These are phyloP conservation scores for Drosophila subsilvestris DNA, from an alignment of 2,888 invertebrate genomes.

Conservation along the genomic window DNA sequence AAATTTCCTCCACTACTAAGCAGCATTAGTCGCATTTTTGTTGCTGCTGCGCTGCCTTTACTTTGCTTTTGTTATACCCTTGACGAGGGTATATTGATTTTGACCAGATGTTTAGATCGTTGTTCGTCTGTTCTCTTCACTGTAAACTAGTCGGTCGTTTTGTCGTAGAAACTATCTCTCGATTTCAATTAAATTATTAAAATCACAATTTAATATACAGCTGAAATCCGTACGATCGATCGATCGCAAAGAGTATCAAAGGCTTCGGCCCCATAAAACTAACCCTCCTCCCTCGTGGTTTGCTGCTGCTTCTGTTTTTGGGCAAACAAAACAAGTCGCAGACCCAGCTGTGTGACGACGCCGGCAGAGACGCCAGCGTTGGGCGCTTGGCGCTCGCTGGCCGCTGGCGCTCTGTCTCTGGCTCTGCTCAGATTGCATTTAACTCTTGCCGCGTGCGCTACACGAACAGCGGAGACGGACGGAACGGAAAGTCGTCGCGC, in stretches of 20 bases:
- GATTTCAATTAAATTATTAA: no score
- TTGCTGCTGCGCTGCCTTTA: slow-evolving; percentile 7
- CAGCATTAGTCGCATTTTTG: slow-evolving; percentile 67
- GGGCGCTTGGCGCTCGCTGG: slow-evolving; percentile 13
- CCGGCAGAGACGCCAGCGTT: slow-evolving; percentile 25
- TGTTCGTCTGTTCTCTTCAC: slow-evolving; percentile 2
- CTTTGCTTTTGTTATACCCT: slow-evolving; percentile 15
- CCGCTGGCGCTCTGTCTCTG: slow-evolving; percentile 3
- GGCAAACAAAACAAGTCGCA: slow-evolving; percentile 42
- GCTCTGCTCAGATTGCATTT: slow-evolving; percentile 71
- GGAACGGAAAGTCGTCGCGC: slow-evolving; percentile 49
- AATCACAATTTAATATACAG: neutral
- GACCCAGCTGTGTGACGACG: slow-evolving; percentile 13
- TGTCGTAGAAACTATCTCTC: no score
- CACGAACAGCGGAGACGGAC: slow-evolving; percentile 47
- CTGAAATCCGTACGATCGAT: neutral
- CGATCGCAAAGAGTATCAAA: neutral
- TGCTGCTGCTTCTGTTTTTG: slow-evolving; percentile 19
- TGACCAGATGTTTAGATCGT: neutral
- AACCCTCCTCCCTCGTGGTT: neutral
- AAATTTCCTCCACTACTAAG: slow-evolving; percentile 52
- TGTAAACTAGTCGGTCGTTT: neutral
- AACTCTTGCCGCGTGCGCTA: slow-evolving; percentile 79
- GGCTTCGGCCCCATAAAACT: neutral
- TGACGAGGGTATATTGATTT: neutral